Percentiles rank a stretch among this genome's conserved stretches.
These are phyloP conservation scores for Pelagia noctiluca DNA, from an alignment of 30 jellyfish, hydroid and myxozoan genomes.

Conservation along the genomic window DNA sequence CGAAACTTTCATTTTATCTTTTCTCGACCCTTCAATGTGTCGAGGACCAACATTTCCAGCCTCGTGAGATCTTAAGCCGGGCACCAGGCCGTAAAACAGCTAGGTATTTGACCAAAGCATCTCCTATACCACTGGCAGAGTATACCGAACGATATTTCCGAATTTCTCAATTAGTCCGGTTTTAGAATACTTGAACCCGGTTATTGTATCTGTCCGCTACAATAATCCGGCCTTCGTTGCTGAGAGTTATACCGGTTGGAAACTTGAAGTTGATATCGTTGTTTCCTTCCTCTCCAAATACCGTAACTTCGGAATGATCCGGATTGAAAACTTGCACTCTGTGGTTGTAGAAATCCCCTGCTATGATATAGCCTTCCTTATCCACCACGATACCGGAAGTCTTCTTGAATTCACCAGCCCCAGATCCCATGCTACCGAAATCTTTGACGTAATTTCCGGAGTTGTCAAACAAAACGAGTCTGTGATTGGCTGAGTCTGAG, in stretches of 20 bases:
- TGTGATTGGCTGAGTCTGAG: constrained; percentile 93
- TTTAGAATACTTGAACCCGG: constrained; percentile 81
- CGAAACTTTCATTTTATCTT: too few relatives aligned
- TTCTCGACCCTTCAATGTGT: too few relatives aligned
- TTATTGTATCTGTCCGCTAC: constrained; percentile 89
- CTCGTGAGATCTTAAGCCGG: too few relatives aligned
- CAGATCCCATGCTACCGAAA: constrained; percentile 85
- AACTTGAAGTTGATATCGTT: constrained; percentile 75
- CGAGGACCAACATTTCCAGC: too few relatives aligned
- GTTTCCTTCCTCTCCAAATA: constrained; percentile 87
- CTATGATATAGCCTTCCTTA: constrained; percentile 86
- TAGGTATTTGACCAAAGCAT: too few relatives aligned
- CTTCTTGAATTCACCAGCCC: constrained; percentile 80
- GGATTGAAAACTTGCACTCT: constrained; percentile 86
- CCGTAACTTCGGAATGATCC: constrained; percentile 59
- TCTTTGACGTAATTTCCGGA: constrained; percentile 53
- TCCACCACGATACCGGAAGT: constrained; percentile 92
- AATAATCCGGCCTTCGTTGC: constrained; percentile 87
- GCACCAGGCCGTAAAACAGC: too few relatives aligned
- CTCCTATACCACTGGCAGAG: too few relatives aligned
- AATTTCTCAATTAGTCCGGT: constrained; percentile 2
- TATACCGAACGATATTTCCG: too few relatives aligned
- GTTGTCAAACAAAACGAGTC: constrained; percentile 74
- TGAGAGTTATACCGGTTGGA: constrained; percentile 88
- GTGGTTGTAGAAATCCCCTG: constrained; percentile 86